Evolutionary conservation across 2,797 vertebrate genomes (phyloP).

Genomic region (Eulemur mongoz): DNA sequence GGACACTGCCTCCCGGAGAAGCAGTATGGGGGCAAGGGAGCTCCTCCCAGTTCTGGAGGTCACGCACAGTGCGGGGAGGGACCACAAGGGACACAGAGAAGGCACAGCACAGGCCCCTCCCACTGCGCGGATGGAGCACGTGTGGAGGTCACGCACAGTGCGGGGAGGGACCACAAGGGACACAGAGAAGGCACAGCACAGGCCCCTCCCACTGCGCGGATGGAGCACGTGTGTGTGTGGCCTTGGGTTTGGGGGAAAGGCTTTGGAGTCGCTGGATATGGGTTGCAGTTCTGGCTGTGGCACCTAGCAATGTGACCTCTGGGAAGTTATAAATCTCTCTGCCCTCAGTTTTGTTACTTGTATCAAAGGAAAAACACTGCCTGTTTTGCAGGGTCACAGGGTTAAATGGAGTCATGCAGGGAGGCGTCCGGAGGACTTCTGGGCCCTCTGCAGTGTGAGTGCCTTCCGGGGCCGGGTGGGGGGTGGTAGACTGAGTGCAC

Average conservation of each 20-base stretch:
- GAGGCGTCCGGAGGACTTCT: not conserved
- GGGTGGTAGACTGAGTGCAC: not conserved
- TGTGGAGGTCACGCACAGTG: no score
- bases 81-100: not conserved
- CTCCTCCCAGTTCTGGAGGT: not conserved
- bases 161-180: accelerated
- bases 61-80: not conserved
- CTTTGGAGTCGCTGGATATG: not conserved
- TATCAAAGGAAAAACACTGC: not conserved
- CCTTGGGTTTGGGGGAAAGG: not conserved
- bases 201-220: accelerated
- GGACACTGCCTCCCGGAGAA: not conserved
- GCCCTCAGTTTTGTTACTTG: not conserved
- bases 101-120: not conserved
- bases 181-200: not conserved
- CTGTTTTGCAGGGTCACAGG: not conserved
- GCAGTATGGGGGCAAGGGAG: not conserved
- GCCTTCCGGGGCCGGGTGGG: not conserved
- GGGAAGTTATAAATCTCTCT: not conserved
- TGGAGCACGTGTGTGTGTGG: not conserved
- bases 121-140: not conserved
- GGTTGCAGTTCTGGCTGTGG: not conserved
- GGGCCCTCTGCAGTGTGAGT: not conserved
- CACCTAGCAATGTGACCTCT: not conserved
- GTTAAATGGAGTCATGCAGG: not conserved